phyloP scores from a whole-genome alignment of 2,888 invertebrate genomes.

The Boloria euphrosyne region DNA sequence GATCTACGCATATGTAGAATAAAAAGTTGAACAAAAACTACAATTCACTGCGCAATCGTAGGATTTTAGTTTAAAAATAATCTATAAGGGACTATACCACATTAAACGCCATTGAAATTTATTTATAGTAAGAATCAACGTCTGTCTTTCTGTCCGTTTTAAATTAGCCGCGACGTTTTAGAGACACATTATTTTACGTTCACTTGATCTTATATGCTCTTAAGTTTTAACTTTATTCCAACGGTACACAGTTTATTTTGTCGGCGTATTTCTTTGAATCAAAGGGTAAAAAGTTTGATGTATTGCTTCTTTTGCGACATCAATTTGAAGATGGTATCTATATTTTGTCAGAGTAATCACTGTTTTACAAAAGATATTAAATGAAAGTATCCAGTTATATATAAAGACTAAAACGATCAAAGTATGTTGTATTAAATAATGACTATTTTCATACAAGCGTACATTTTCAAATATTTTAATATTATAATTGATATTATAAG shows the following conservation, averaged over 20 bases:
- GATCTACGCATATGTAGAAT: conserved; percentile 18
- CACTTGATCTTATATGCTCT: conserved; percentile 23
- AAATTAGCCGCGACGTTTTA: conserved; percentile 68
- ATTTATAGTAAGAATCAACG: conserved; percentile 60
- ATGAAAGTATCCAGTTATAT: not conserved
- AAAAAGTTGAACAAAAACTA: conserved; percentile 25
- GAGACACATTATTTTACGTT: conserved; percentile 51
- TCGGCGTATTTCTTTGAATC: conserved; percentile 24
- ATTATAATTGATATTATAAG: too few relatives aligned
- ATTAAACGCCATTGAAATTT: conserved; percentile 57
- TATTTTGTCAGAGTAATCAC: conserved; percentile 49
- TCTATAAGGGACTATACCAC: conserved; percentile 49
- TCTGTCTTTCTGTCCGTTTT: conserved; percentile 58
- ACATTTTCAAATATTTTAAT: too few relatives aligned
- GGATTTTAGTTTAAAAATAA: conserved; percentile 59
- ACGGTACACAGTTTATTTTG: conserved; percentile 13
- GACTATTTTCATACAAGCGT: too few relatives aligned
- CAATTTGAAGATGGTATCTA: conserved; percentile 56
- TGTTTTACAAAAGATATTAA: not conserved
- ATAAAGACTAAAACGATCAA: too few relatives aligned
- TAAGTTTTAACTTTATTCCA: conserved; percentile 8
- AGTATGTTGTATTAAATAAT: too few relatives aligned
- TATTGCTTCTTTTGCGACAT: conserved; percentile 53
- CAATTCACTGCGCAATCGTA: conserved; percentile 39
- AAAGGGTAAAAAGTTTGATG: conserved; percentile 63